These are phyloP conservation scores for Dendrophyllia cribrosa DNA, from an alignment of 64 coral and sea anemone genomes.

Conservation along the genomic window DNA sequence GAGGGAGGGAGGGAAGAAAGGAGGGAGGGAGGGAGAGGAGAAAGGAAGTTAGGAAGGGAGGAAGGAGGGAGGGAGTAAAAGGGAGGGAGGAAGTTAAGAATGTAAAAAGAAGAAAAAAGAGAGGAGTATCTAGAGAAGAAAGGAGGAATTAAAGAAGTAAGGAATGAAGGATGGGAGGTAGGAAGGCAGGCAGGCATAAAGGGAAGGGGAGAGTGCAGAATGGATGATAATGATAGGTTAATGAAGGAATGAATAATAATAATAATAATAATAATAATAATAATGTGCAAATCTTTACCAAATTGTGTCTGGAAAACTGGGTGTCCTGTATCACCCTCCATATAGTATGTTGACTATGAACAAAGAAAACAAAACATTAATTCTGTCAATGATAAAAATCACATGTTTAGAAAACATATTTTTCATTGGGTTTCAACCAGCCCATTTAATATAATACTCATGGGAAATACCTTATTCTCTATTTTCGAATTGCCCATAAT, in stretches of 20 bases:
- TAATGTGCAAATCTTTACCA: slow-evolving; percentile 60
- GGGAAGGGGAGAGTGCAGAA: background rate
- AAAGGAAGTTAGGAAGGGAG: background rate
- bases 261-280: background rate
- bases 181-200: background rate
- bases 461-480: no score
- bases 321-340: slow-evolving; percentile 96
- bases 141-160: no score
- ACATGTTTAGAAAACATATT: background rate
- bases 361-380: slow-evolving; percentile 4
- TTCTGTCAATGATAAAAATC: background rate
- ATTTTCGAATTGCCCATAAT: no score
- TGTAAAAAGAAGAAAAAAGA: no score
- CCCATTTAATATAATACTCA: no score
- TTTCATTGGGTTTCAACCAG: no score
- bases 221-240: background rate
- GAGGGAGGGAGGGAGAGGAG: no score
- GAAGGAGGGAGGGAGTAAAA: background rate
- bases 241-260: background rate
- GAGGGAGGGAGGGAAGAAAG: no score
- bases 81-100: background rate
- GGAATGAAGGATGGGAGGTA: background rate
- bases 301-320: slow-evolving; percentile 99
- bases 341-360: slow-evolving; percentile 96
- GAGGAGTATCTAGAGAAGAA: background rate